Base-by-base conservation (phyloP, 2,888 invertebrate species). In the Crossocerus cetratus region DNA sequence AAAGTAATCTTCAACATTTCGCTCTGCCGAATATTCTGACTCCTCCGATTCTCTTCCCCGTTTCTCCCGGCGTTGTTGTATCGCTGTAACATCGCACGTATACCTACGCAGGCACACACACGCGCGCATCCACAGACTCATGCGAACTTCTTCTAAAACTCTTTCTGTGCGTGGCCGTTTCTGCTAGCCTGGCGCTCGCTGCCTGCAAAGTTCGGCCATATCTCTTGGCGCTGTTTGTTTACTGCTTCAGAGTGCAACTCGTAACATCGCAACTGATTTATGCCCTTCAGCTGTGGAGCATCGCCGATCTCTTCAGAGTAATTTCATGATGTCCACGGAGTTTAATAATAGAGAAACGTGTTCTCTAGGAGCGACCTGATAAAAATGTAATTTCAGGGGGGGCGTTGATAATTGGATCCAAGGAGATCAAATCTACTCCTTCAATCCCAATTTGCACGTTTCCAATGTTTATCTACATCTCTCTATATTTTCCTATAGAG, bases 181-280 rank as follows among this genome's bases (percentile, higher is more conserved):
- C 44, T 49, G 65, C 62, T 45, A 45, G 66, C 14, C 59, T 32
- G 62, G 65, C 57, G 56, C 65, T 71, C 22, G 16, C 69, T 64
- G 54, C 69, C 54, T 54, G 64, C 65, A 44, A 77, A 77, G 59
- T 71, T 70, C 63, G 49, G 63, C 32, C 74, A 63, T 76, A 76
- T 78, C 67, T 73, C 72, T 76, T 68, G 71, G 68, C 74, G 58
- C 69, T 71, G 76, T 81, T 81, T 81, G 76, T 78, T 81, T 76
- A 81, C 70, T 70, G 62, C 69, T 69, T 18, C 56, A 58, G 42
- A 72, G 68, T 55, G 62, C 56, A 76, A 62, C 64, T 73, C 77
- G 73, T 77, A 73, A 77, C 76, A 81, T 69, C 70, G 59, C 54
- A 21, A 23, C 59, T 74, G 74, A 81, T 81, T 81, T 81, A 78